These are phyloP conservation scores for Dipodomys merriami DNA, from an alignment of 2,113 vertebrate species.

Conservation along the genomic window DNA sequence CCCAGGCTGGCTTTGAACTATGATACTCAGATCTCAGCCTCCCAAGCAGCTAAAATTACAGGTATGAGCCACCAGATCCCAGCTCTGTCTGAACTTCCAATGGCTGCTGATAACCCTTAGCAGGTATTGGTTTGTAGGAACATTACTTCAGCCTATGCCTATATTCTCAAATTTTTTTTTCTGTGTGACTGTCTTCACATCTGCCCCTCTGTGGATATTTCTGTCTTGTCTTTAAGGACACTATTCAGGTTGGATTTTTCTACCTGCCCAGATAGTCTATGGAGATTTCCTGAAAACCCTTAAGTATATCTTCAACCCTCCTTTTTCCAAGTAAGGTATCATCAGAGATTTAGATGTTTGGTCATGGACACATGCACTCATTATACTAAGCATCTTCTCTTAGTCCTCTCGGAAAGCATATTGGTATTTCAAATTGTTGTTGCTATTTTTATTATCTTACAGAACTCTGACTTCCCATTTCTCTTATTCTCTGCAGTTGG, in stretches of 20 bases:
- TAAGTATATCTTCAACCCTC: neutral
- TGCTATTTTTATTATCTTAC: slow-evolving; percentile 27
- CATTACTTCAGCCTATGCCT: neutral
- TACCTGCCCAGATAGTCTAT: neutral
- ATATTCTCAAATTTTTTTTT: accelerated
- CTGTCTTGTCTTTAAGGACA: neutral
- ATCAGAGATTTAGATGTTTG: neutral
- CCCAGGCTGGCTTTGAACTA: no score
- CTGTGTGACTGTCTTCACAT: neutral
- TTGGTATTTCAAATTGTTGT: slow-evolving; percentile 55
- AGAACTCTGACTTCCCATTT: slow-evolving; percentile 45
- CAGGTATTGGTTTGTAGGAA: neutral
- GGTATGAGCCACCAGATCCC: no score
- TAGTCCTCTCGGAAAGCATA: slow-evolving; percentile 35
- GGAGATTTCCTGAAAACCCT: neutral
- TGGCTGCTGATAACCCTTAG: neutral
- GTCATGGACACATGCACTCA: neutral
- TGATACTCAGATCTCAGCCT: no score
- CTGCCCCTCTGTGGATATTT: neutral
- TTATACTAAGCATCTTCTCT: slow-evolving; percentile 27
- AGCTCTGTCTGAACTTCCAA: neutral
- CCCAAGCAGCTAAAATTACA: no score
- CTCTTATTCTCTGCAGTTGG: slow-evolving; percentile 88
- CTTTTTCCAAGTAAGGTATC: slow-evolving; percentile 24
- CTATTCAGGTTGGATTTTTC: slow-evolving; percentile 35